Base-by-base conservation (phyloP, 2,888 invertebrate species). In the Colletes collaris region DNA sequence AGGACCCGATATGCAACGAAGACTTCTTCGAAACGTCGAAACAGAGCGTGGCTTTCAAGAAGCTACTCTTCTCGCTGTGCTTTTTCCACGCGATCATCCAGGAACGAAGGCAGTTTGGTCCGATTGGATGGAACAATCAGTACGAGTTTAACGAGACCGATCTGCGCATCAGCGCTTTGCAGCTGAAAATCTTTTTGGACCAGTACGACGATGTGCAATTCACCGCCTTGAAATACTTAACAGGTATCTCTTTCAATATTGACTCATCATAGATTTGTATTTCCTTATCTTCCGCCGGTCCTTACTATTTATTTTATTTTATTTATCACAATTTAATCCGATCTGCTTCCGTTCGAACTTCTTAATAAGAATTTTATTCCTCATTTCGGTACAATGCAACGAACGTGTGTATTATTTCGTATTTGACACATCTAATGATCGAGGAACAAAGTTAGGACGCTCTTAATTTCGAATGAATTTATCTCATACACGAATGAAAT, bases 141-240 rank as follows among this genome's bases (percentile, higher is more conserved):
- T 99, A 99, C 91, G 98, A 98, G 92, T 99, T 99, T 93, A 98
- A 98, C 91, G 98, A 99, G 93, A 98, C 98, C 0, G 99, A 99
- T 93, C 94, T 99, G 55, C 94, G 96, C 78, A 98, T 99, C 86
- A 98, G 98, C 85, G 96, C 97, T 46, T 95, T 96, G 89, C 99
- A 99, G 92, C 93, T 99, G 44, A 96, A 97, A 92, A 98, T 98
- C 95, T 97, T 97, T 92, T 94, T 97, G 65, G 96, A 97, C 90
- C 96, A 97, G 90, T 97, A 97, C 91, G 95, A 96, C 95, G 96
- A 97, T 80, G 95, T 97, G 0, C 97, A 97, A 93, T 97, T 96
- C 91, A 97, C 97, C 79, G 98, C 98, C 0, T 94, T 99, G 27
- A 95, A 96, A 13, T 99, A 99, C 93, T 93, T 99, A 88, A 98